Conservation (phyloP, 2,888 invertebrate species). For the Drosophila algonquin region DNA sequence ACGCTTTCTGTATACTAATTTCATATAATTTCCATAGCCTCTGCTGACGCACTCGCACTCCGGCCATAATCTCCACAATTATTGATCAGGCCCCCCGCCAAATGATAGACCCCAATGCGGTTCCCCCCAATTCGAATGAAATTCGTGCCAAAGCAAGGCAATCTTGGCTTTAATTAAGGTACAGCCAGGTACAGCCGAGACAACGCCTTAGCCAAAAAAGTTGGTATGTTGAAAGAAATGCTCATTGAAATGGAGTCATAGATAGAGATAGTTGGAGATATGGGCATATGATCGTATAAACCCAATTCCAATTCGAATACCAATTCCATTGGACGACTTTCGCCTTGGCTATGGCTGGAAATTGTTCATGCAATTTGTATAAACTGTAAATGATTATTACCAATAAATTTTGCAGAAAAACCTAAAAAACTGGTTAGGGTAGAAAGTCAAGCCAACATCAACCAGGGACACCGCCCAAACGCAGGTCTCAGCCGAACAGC, state of each 20-base stretch:
- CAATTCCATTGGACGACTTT: slow-evolving; percentile 67
- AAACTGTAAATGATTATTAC: slow-evolving; percentile 64
- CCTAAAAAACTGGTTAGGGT: slow-evolving; percentile 69
- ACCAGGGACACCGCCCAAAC: slow-evolving; percentile 45
- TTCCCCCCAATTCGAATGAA: slow-evolving; percentile 48
- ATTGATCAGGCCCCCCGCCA: slow-evolving; percentile 7
- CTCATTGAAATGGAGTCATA: slow-evolving; percentile 29
- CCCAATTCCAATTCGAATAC: slow-evolving; percentile 16
- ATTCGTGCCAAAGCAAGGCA: slow-evolving; percentile 64
- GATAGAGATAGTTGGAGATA: slow-evolving; percentile 4
- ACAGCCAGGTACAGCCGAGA: slow-evolving; percentile 38
- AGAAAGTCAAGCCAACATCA: slow-evolving; percentile 57
- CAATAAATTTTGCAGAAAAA: slow-evolving; percentile 65
- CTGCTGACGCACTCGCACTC: slow-evolving; percentile 17
- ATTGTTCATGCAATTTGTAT: slow-evolving; percentile 65
- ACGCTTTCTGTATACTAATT: slow-evolving; percentile 18
- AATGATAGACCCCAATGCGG: slow-evolving; percentile 57
- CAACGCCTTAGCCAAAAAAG: slow-evolving; percentile 61
- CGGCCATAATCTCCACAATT: slow-evolving; percentile 30
- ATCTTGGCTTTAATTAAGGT: slow-evolving; percentile 72
- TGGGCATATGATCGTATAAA: slow-evolving; percentile 1
- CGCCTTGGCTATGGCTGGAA: slow-evolving; percentile 42
- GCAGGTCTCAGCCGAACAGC: slow-evolving; percentile 1
- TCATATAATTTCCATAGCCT: slow-evolving; percentile 24
- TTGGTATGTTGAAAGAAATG: slow-evolving; percentile 17